These are phyloP conservation scores for Onychostoma macrolepis DNA, from an alignment of 2,113 vertebrate genomes.

Conservation along the genomic window DNA sequence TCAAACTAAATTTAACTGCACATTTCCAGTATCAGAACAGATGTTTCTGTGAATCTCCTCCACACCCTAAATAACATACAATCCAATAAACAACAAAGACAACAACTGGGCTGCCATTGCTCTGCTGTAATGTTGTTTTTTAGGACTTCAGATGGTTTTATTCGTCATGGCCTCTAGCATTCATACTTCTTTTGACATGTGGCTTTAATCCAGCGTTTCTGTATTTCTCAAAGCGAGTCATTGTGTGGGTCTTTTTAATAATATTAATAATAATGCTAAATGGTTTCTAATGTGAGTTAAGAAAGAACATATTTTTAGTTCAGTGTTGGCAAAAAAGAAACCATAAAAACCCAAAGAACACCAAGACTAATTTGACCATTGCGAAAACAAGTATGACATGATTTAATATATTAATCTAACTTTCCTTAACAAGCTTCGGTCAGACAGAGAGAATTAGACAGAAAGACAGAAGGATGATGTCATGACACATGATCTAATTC, in stretches of 20 bases:
- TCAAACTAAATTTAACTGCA: background rate
- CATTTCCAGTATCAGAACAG: background rate
- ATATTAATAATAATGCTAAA: background rate
- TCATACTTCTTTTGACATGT: background rate
- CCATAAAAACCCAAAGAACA: background rate
- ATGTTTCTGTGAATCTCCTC: background rate
- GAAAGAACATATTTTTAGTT: background rate
- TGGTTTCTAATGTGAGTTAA: background rate
- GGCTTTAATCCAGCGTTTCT: background rate
- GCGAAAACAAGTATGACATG: background rate
- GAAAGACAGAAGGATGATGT: constrained; percentile 73
- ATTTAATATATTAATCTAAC: constrained; percentile 63
- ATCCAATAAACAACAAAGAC: background rate
- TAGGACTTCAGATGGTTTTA: background rate
- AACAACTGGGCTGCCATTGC: background rate
- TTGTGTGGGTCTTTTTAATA: background rate
- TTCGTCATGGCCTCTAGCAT: background rate
- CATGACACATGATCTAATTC: constrained; percentile 78
- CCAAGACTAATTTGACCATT: background rate
- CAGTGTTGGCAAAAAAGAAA: background rate
- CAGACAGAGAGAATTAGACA: constrained; percentile 53
- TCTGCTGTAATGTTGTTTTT: constrained; percentile 6
- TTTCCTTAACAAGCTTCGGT: constrained; percentile 67
- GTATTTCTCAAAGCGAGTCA: background rate
- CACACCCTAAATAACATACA: background rate